Evolutionary conservation across 1,140 invertebrate species (phyloP).

Genomic region (Drosophila equinoxialis): DNA sequence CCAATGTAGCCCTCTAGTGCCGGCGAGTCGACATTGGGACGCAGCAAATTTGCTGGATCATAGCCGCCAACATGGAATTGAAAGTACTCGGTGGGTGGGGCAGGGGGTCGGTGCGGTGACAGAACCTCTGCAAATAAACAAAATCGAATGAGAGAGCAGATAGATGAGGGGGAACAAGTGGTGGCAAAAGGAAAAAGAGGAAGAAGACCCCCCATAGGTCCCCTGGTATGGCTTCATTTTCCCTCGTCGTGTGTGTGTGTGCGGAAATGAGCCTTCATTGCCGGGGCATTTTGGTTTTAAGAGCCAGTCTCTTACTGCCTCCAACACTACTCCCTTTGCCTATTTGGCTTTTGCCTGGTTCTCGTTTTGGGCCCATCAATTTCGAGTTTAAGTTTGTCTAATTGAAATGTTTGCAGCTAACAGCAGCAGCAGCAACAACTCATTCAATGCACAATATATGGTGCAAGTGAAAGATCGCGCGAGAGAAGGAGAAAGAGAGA

Average conservation of each 20-base stretch:
- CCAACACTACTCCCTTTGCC: constrained; percentile 15
- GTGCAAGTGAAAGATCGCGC: constrained; percentile 12
- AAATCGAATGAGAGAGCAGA: constrained; percentile 64
- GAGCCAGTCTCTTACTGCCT: neutral
- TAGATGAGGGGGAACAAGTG: neutral
- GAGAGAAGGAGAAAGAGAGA: neutral
- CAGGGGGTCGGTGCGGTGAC: constrained; percentile 91
- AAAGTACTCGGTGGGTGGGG: constrained; percentile 92
- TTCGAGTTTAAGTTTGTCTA: constrained; percentile 76
- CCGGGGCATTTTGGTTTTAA: constrained; percentile 57
- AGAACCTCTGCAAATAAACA: constrained; percentile 88
- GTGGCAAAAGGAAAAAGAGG: neutral
- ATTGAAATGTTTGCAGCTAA: constrained; percentile 71
- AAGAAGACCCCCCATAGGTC: neutral
- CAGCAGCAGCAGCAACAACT: constrained; percentile 25
- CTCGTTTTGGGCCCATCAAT: constrained; percentile 61
- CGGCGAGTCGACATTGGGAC: constrained; percentile 85
- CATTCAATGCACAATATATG: constrained; percentile 21
- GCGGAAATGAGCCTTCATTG: constrained; percentile 79
- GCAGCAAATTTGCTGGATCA: constrained; percentile 88
- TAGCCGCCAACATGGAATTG: constrained; percentile 95
- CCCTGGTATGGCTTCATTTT: neutral
- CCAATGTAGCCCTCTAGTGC: constrained; percentile 90
- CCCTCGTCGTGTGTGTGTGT: constrained; percentile 11
- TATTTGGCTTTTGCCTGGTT: neutral